Evolutionary conservation across 2,113 vertebrate species (phyloP), one percentile per base, ranked within the genome.

Genomic region (Amblyornis subalaris): DNA sequence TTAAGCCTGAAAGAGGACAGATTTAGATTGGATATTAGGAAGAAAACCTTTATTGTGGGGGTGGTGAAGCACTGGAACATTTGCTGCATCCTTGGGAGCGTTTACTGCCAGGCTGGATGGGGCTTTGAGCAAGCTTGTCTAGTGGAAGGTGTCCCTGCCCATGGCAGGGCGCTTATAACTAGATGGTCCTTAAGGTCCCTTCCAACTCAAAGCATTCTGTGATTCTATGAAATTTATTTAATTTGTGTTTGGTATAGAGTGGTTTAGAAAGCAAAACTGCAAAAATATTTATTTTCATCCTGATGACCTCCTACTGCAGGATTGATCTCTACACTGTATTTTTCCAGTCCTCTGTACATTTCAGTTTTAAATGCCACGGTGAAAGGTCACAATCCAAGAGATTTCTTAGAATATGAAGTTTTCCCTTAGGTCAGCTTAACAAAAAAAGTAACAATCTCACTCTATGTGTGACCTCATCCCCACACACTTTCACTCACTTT

Each of bases 111-210:
- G 20, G 24, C 0, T 54, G 16, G 8, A 60, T 29, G n/a, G 9
- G 20, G 13, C 16, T 67, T 54, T 74, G 61, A 67, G n/a, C 9
- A 45, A 29, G 24, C 16, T 60, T 24, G 10, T 45, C n/a, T 14
- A 12, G 16, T 31, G 16, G 6, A 74, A 58, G 16, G 8, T 20
- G 15, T 45, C 7, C 19, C n/a, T 53, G 36, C 7, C n/a, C 38
- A 18, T 6, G 14, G 33, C 28, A 81, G 33, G 14, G 25, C 20
- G 3, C 1, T 5, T 53, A 10, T 16, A 67, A 74, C 0, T 0
- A 38, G 8, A 22, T 29, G 23, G 12, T 38, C 8, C n/a, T 58
- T 60, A 21, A n/a, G 4, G 28, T 58, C 7, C 6, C 16, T 75
- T 74, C 28, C 6, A 61, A 42, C 5, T 9, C 54, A 82, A 75